Base-by-base conservation (phyloP, 1,140 invertebrate genomes). In the Diorhabda carinulata region DNA sequence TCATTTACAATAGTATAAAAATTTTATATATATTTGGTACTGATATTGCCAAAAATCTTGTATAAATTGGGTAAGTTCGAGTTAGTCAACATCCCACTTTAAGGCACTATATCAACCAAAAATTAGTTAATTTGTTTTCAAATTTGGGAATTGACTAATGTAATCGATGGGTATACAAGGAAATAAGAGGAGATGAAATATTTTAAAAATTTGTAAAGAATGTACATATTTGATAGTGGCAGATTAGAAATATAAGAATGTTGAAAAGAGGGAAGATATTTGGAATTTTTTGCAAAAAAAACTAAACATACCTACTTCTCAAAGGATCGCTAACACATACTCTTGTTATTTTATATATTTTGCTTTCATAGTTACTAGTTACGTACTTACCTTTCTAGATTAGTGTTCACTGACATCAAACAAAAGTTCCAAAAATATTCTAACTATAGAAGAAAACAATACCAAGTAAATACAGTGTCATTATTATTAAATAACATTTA, bases 201-300 rank as follows among this genome's bases (percentile, higher is more conserved):
- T 74, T 74, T 74, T 74, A 70, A 70, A 61, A 71, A 64, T 42
- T 45, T 72, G 71, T 72, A 72, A 72, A 72, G 71, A 70, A 64
- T 73, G 70, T 72, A 74, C 64, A 74, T 74, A 72, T 62, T 68
- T 57, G 68, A 69, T 72, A 70, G 70, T 65, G 66, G 63, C 60
- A 74, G 70, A 74, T 71, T 74, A 72, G 72, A 68, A 67, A 70
- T 74, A 69, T 72, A 74, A 72, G 68, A 72, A 74, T 74, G 70
- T 74, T 74, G 70, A 72, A 56, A 61, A 67, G 69, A 64, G 63
- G 65, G 67, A 69, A 62, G 62, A 69, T 64, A 70, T 57, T 62
- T 68, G 66, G 66, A 68, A 64, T 56, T 44, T 64, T 64, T 45
- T 60, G 63, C n/a, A 64, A 64, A 64, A 43, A 64, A 43, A 25